Conservation (phyloP, 2,888 invertebrate species). For the Barypeithes pellucidus region DNA sequence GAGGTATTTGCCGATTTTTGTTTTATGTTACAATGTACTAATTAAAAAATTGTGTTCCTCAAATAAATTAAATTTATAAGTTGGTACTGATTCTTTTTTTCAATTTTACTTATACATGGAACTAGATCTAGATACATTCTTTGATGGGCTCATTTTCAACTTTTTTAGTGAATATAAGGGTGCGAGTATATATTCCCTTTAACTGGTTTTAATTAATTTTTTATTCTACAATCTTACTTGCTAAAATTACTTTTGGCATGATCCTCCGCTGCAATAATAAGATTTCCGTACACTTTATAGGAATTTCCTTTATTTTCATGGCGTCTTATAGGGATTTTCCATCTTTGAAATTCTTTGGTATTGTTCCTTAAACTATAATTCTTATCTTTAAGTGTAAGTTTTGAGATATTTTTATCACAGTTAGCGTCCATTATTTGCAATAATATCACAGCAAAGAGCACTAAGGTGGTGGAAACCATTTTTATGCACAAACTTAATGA, state of each 20-base stretch:
- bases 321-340: conserved; percentile 9
- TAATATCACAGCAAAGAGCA: conserved; percentile 10
- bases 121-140: too few species aligned
- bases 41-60: too few species aligned
- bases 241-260: conserved; percentile 24
- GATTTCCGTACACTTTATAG: conserved; percentile 46
- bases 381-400: not conserved
- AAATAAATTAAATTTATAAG: too few species aligned
- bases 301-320: conserved; percentile 21
- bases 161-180: too few species aligned
- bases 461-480: not conserved
- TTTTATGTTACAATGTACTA: too few species aligned
- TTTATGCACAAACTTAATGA: not conserved
- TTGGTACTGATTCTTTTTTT: too few species aligned
- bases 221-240: conserved; percentile 34
- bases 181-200: too few species aligned
- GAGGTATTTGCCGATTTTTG: too few species aligned
- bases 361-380: not conserved
- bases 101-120: too few species aligned
- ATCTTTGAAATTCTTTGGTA: conserved; percentile 16
- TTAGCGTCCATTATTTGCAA: not conserved
- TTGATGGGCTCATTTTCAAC: too few species aligned
- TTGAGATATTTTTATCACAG: not conserved
- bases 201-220: not conserved
- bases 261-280: conserved; percentile 39